These are phyloP conservation scores for Lepidostoma basale DNA, from an alignment of 1,140 invertebrate genomes.

Conservation along the genomic window DNA sequence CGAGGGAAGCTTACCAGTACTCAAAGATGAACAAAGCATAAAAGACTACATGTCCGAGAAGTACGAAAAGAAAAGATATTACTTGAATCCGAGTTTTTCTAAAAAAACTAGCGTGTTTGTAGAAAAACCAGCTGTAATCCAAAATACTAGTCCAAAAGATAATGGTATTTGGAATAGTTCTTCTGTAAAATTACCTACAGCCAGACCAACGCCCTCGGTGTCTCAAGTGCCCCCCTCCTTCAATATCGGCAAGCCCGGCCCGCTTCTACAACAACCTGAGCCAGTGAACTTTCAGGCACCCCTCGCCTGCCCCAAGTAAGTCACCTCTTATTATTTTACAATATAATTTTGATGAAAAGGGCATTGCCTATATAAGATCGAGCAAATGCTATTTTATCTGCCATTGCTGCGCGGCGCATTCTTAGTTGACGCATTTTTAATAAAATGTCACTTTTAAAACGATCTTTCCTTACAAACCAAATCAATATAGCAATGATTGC, in stretches of 20 bases:
- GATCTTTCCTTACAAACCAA: too few relatives aligned
- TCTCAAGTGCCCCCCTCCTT: conserved; percentile 1
- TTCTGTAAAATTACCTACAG: not conserved
- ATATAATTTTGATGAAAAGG: too few relatives aligned
- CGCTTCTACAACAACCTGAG: not conserved
- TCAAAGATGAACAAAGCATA: conserved; percentile 78
- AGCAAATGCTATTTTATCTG: too few relatives aligned
- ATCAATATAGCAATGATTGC: too few relatives aligned
- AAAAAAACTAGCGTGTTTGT: conserved; percentile 12
- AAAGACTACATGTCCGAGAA: conserved; percentile 92
- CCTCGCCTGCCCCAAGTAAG: conserved; percentile 30
- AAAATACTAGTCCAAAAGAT: conserved; percentile 22
- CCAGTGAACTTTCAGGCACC: conserved; percentile 12
- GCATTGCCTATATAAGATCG: too few relatives aligned
- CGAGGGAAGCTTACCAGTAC: conserved; percentile 70
- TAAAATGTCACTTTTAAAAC: too few relatives aligned
- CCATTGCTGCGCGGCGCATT: too few relatives aligned
- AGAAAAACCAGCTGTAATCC: conserved; percentile 26
- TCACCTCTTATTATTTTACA: too few relatives aligned
- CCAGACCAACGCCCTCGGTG: not conserved
- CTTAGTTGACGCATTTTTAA: too few relatives aligned
- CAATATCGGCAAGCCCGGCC: conserved; percentile 7
- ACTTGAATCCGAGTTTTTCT: conserved; percentile 49
- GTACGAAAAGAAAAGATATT: conserved; percentile 87
- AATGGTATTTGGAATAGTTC: conserved; percentile 39